Evolutionary conservation across 2,113 vertebrate genomes (phyloP).

Genomic region (Brachyistius frenatus): DNA sequence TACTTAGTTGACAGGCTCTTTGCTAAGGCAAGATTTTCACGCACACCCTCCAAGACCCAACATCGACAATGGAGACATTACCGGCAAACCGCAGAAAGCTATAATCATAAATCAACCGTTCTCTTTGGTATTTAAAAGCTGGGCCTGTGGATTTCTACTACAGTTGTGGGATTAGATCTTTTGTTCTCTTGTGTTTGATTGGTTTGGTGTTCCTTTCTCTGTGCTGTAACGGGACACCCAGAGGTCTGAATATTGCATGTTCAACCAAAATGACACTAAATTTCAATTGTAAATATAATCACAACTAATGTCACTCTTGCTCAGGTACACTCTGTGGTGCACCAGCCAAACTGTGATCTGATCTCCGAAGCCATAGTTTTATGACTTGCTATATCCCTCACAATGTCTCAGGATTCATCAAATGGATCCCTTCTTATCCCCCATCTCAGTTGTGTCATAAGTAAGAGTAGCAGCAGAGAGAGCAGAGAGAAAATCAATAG

Average conservation of each 20-base stretch:
- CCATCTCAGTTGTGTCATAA: conserved; percentile 77
- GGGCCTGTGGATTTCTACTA: conserved; percentile 53
- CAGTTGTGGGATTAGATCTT: conserved; percentile 45
- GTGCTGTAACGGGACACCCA: conserved; percentile 44
- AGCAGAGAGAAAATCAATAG: conserved; percentile 82
- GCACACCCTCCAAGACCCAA: conserved; percentile 45
- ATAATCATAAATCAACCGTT: conserved; percentile 62
- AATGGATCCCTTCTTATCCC: conserved; percentile 75
- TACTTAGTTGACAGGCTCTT: conserved; percentile 46
- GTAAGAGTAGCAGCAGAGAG: conserved; percentile 73
- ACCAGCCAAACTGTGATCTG: conserved; percentile 52
- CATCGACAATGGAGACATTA: conserved; percentile 47
- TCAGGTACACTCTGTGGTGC: conserved; percentile 22
- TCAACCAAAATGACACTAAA: conserved; percentile 44
- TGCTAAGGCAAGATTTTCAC: conserved; percentile 61
- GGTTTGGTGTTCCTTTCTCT: conserved; percentile 51
- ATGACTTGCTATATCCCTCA: conserved; percentile 73
- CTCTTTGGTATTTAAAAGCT: conserved; percentile 66
- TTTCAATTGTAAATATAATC: conserved; percentile 56
- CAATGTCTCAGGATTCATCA: conserved; percentile 79
- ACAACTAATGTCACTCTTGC: conserved; percentile 28
- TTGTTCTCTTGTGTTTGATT: conserved; percentile 52
- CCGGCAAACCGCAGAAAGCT: conserved; percentile 56
- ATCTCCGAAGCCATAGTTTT: conserved; percentile 64
- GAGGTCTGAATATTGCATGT: conserved; percentile 46